Evolutionary conservation across 2,113 vertebrate genomes (phyloP), one percentile per base, ranked within the genome.

Genomic region (Ctenomys sociabilis): DNA sequence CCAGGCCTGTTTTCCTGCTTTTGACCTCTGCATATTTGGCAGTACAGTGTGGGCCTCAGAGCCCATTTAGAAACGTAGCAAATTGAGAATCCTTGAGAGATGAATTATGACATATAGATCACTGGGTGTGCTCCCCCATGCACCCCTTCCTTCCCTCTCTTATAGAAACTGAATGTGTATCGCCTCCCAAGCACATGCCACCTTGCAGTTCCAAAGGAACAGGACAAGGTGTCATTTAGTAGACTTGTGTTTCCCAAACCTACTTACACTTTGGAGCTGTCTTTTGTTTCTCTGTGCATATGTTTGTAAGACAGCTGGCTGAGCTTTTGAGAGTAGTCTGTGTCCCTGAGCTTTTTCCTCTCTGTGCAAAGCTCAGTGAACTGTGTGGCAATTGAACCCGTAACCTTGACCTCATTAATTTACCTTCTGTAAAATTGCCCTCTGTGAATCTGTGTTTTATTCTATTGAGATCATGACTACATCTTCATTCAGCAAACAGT

Each of bases 371-470:
- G 59, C 52, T 87, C 93, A 95, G 81, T 93, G 91, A 97, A 89
- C 94, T 14, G 4, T 66, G 87, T 85, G 84, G 66, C 73, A 94
- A 96, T 66, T 93, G 91, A 95, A 93, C 93, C 80, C 91, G 35
- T 91, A 96, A 97, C 96, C 95, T 97, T 97, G 94, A 77, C 95
- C 96, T 96, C 70, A 73, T 97, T 96, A 86, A 91, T 75, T 91
- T 91, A 64, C 86, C 80, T 96, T 93, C 78, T 77, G 40, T 95
- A 96, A 73, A 81, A 77, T 91, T 7, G 19, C 93, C 80, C 85
- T 93, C 87, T 96, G 64, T 95, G 81, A 89, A 94, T 96, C 32
- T 85, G n/a, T 87, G 91, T 90, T 84, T 61, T 49, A 28, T 68
- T 82, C 24, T 95, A 84, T 94, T 90, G 91, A 95, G 86, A 91